Conservation (phyloP, 2,113 vertebrate species). For the Mastomys natalensis region DNA sequence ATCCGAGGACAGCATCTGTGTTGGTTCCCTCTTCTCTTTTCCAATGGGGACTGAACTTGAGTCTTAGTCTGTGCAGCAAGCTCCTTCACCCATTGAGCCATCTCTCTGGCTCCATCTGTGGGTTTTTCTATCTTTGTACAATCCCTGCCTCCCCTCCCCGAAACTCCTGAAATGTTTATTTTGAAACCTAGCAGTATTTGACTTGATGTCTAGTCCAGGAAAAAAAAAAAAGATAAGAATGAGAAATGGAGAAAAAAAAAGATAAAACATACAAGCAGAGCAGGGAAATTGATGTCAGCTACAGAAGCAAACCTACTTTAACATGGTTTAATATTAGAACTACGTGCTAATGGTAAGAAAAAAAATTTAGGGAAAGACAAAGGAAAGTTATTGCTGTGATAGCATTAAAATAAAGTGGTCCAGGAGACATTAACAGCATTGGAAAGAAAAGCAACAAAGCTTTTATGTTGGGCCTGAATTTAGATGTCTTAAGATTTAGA, state of each 20-base stretch:
- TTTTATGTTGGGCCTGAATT: not conserved
- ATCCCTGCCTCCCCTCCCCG: not conserved
- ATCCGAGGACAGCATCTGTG: not conserved
- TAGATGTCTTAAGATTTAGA: not conserved
- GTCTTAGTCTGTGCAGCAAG: not conserved
- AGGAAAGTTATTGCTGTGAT: not conserved
- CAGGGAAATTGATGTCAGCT: not conserved
- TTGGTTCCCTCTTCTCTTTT: not conserved
- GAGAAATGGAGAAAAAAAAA: not conserved
- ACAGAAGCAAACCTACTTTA: not conserved
- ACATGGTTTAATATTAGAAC: not conserved
- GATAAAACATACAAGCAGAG: not conserved
- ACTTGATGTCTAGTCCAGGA: not conserved
- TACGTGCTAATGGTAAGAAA: not conserved
- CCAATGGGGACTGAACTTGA: not conserved
- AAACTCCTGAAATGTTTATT: conserved; percentile 36
- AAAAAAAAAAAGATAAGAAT: not conserved
- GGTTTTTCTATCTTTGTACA: conserved; percentile 23
- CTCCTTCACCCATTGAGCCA: not conserved
- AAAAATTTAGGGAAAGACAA: not conserved
- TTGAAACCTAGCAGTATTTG: not conserved
- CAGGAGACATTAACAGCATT: not conserved
- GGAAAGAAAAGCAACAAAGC: conserved; percentile 4
- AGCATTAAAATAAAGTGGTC: conserved; percentile 30
- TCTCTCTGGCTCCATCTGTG: not conserved